These are phyloP conservation scores for Rhizoglyphus robini DNA, from an alignment of 1,140 invertebrate genomes.

Conservation along the genomic window DNA sequence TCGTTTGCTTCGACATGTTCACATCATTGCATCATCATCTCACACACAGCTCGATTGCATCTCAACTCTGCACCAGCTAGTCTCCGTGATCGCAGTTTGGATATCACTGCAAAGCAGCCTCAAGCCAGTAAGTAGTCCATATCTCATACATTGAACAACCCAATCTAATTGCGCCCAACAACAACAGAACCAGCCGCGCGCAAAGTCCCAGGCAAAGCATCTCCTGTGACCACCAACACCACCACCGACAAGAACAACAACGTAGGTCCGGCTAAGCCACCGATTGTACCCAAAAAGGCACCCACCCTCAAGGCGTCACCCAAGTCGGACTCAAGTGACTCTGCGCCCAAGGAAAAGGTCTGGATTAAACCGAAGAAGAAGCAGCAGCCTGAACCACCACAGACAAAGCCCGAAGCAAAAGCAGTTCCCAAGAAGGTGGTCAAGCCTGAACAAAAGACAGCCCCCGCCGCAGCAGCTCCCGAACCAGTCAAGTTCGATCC, in stretches of 20 bases:
- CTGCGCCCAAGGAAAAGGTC: not conserved
- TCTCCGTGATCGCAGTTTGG: not conserved
- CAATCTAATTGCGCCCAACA: no score
- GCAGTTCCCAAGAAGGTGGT: not conserved
- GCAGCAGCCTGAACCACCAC: not conserved
- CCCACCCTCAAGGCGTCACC: not conserved
- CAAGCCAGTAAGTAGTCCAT: no score
- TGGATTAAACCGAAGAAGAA: conserved; percentile 20
- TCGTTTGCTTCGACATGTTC: not conserved
- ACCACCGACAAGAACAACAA: not conserved
- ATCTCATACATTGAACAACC: no score
- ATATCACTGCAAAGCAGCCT: no score
- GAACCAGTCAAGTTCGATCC: not conserved
- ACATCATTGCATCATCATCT: not conserved
- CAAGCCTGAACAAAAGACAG: not conserved
- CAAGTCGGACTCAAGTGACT: no score
- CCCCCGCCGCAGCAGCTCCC: not conserved
- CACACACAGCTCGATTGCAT: not conserved
- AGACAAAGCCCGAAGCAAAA: not conserved
- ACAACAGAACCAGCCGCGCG: conserved; percentile 11
- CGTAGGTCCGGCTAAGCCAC: not conserved
- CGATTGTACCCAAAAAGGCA: not conserved
- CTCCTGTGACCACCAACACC: not conserved
- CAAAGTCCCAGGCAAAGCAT: not conserved
- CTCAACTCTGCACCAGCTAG: conserved; percentile 16